phyloP scores from a whole-genome alignment of 2,888 invertebrate species.

The Dioctria rufipes region DNA sequence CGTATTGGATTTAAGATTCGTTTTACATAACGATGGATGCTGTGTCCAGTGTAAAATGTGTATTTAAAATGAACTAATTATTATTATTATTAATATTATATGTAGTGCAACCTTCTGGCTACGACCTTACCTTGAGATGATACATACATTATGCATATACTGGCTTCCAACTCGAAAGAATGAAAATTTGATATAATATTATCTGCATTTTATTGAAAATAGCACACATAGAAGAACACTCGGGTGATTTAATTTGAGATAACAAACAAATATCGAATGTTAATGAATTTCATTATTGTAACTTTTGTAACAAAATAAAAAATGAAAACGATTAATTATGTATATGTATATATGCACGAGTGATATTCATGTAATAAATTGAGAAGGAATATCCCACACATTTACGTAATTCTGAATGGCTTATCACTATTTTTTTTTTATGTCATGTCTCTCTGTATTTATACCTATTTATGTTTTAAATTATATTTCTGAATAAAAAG shows the following conservation, averaged over 20 bases:
- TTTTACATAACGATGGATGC: neutral
- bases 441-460: neutral
- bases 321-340: neutral
- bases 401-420: neutral
- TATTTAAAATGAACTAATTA: no score
- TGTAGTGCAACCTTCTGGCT: no score
- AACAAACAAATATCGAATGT: neutral
- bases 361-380: neutral
- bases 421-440: slow-evolving; percentile 7
- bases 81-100: no score
- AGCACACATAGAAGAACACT: slow-evolving; percentile 65
- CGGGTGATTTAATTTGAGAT: slow-evolving; percentile 44
- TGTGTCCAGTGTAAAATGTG: no score
- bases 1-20: slow-evolving; percentile 31
- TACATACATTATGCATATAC: no score
- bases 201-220: slow-evolving; percentile 64
- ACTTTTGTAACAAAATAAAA: neutral
- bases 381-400: neutral
- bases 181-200: slow-evolving; percentile 53
- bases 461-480: neutral
- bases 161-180: neutral
- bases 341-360: neutral
- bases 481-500: neutral
- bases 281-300: neutral
- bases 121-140: no score